phyloP scores from a whole-genome alignment of 2,888 invertebrate genomes.

The Arge pagana region DNA sequence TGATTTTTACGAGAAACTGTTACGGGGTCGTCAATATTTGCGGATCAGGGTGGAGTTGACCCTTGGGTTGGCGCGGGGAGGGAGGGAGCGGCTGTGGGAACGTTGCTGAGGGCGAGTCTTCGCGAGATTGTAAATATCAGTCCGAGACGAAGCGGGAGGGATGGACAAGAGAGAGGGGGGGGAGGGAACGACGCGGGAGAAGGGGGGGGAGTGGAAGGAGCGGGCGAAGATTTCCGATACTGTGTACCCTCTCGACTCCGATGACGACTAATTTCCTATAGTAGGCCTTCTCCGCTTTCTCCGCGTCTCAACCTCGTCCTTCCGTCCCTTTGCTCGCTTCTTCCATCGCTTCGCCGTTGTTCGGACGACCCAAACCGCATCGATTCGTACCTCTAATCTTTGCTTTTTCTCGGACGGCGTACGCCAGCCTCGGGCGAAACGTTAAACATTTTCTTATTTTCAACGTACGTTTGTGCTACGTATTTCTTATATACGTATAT shows the following conservation, averaged over 20 bases:
- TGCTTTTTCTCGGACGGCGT: conserved; percentile 4
- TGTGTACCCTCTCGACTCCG: conserved; percentile 29
- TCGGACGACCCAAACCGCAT: conserved; percentile 17
- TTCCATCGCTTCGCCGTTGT: too few relatives aligned
- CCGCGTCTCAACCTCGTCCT: background rate
- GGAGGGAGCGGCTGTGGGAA: too few relatives aligned
- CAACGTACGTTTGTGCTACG: too few relatives aligned
- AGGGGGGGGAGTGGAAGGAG: conserved; percentile 20
- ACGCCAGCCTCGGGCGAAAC: too few relatives aligned
- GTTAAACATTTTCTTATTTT: too few relatives aligned
- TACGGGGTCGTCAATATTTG: conserved; percentile 48
- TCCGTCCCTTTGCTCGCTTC: background rate
- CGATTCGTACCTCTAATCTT: conserved; percentile 22
- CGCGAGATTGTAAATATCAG: too few relatives aligned
- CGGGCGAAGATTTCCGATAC: conserved; percentile 25
- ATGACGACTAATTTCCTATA: conserved; percentile 38
- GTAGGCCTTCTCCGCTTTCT: conserved; percentile 20
- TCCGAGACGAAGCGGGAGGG: too few relatives aligned
- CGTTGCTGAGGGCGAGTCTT: too few relatives aligned
- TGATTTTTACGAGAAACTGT: conserved; percentile 48
- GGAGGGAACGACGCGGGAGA: conserved; percentile 27
- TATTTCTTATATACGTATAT: too few relatives aligned
- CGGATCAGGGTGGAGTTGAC: conserved; percentile 38
- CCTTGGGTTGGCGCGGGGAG: background rate
- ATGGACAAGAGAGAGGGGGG: conserved; percentile 17